phyloP scores from a whole-genome alignment of 2,888 invertebrate genomes.

The Sinodicranocentrus sp. region DNA sequence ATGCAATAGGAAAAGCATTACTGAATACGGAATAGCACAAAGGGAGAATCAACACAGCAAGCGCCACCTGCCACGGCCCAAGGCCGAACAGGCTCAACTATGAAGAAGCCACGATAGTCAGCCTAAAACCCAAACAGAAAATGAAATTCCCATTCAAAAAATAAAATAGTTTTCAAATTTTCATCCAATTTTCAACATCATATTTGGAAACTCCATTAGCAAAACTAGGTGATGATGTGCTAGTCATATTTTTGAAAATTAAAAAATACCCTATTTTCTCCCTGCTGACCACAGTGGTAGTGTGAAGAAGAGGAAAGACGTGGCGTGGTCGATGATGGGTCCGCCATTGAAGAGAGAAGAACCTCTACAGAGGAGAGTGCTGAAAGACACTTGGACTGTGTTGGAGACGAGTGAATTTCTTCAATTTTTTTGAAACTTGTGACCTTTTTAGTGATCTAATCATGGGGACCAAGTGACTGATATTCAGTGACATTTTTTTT shows the following conservation, averaged over 20 bases:
- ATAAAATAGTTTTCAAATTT: conserved; percentile 49
- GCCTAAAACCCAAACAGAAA: conserved; percentile 39
- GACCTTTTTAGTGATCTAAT: conserved; percentile 41
- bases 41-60: conserved; percentile 37
- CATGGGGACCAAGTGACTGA: conserved; percentile 71
- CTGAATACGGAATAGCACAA: conserved; percentile 12
- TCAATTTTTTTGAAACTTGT: conserved; percentile 57
- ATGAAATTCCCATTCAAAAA: neutral
- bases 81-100: conserved; percentile 39
- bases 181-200: neutral
- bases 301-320: conserved; percentile 50
- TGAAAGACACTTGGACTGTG: conserved; percentile 31
- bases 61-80: conserved; percentile 54
- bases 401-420: conserved; percentile 29
- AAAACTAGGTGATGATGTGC: neutral
- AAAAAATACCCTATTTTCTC: neutral
- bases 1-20: no score
- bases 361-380: conserved; percentile 41
- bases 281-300: conserved; percentile 33
- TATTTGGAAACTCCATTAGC: conserved; percentile 20
- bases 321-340: conserved; percentile 74
- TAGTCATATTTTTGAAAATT: conserved; percentile 56
- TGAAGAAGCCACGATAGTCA: conserved; percentile 57
- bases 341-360: conserved; percentile 70
- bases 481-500: conserved; percentile 67